Base-by-base conservation (phyloP, 2,888 invertebrate genomes). In the Parthenolecanium corni region DNA sequence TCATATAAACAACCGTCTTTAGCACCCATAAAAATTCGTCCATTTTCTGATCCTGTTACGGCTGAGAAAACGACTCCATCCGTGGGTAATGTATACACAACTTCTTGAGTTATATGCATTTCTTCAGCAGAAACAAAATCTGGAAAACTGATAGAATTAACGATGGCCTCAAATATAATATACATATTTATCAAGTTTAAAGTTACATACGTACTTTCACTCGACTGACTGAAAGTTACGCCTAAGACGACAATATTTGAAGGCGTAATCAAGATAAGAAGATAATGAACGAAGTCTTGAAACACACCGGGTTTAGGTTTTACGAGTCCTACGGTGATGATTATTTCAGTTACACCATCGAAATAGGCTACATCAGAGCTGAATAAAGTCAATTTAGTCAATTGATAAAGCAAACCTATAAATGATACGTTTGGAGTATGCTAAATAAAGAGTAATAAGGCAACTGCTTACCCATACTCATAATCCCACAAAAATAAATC, bases 401-500 rank as follows among this genome's bases (percentile, higher is more conserved):
- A 44, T 65, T 51, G 21, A 31, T 11, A 38, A 52, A 54, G 52
- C 46, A 20, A 44, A 36, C n/a, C n/a, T n/a, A n/a, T n/a, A n/a
- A n/a, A n/a, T 23, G 47, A 42, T 57, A 56, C 61, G 52, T 42
- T 36, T 18, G n/a, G n/a, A n/a, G n/a, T n/a, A n/a, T n/a, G n/a
- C n/a, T n/a, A n/a, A n/a, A n/a, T n/a, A n/a, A 54, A 38, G 64
- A 49, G 42, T 16, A 24, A 16, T 24, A 21, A n/a, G 42, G 46
- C 2, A 25, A 51, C 5, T 36, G 69, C 72, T 71, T 71, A 80
- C 80, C 83, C 89, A 75, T 92, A 87, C 74, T 95, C 93, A 76
- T 93, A 97, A 24, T 93, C 89, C 98, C 98, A 98, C 40, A 96
- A 83, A 77, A 94, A 98, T 69, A 98, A 88, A 76, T 96, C 94